Evolutionary conservation across 1,140 invertebrate genomes (phyloP).

Genomic region (Lysiphlebus fabarum): DNA sequence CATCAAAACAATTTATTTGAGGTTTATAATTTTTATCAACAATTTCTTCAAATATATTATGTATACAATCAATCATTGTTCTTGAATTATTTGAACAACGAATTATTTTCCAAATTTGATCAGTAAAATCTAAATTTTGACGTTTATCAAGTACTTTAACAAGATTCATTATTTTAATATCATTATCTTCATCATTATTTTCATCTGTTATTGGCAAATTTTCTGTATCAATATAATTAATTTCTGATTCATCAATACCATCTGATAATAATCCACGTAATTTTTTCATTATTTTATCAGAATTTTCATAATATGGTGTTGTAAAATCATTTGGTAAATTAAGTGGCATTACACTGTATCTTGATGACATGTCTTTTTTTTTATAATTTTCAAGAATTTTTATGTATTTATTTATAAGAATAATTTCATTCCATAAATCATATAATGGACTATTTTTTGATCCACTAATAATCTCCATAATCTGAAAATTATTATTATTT

Average conservation of each 20-base stretch:
- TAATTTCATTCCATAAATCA: slow-evolving; percentile 39
- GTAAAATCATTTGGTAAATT: slow-evolving; percentile 37
- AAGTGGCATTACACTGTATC: slow-evolving; percentile 28
- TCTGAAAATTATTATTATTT: slow-evolving; percentile 25
- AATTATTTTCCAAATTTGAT: slow-evolving; percentile 43
- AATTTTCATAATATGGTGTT: slow-evolving; percentile 34
- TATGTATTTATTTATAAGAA: slow-evolving; percentile 39
- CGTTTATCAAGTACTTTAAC: slow-evolving; percentile 31
- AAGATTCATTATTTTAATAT: slow-evolving; percentile 30
- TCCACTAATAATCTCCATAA: slow-evolving; percentile 35
- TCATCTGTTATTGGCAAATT: slow-evolving; percentile 17
- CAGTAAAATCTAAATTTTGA: slow-evolving; percentile 43
- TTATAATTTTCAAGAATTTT: slow-evolving; percentile 35
- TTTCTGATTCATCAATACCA: slow-evolving; percentile 19
- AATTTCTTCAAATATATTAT: slow-evolving; percentile 35
- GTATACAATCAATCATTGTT: slow-evolving; percentile 36
- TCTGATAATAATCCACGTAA: slow-evolving; percentile 36
- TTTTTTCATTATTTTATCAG: slow-evolving; percentile 27
- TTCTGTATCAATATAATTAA: neutral
- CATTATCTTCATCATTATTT: slow-evolving; percentile 27
- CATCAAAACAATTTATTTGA: slow-evolving; percentile 35
- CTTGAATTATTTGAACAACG: slow-evolving; percentile 31
- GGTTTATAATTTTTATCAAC: slow-evolving; percentile 24
- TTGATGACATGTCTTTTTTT: slow-evolving; percentile 27
- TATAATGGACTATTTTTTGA: slow-evolving; percentile 32